Evolutionary conservation across 2,797 vertebrate genomes (phyloP), one percentile per base, ranked within the genome.

Genomic region (Karalla daura): DNA sequence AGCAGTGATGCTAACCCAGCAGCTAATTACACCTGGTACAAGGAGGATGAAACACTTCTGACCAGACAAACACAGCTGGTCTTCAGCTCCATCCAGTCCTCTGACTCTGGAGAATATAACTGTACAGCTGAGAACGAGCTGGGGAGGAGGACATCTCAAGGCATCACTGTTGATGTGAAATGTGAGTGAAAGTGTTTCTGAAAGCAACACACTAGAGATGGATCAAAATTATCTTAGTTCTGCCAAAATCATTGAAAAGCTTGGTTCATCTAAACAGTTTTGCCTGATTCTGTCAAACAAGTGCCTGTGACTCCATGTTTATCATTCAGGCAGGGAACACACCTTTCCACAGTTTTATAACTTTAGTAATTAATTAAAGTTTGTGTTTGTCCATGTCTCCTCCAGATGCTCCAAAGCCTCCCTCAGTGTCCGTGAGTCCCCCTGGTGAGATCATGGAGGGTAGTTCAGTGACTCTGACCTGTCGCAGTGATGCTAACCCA

Each of bases 1-100:
- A 75, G 35, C 27, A 50, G 66, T 65, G 77, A 86, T 49, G 78
- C 81, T 52, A 79, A 84, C 37, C 81, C 84, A 54, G 68, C 66
- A 54, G 82, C 74, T 66, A 32, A 0, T 0, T 76, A 80, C 23
- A 62, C 33, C 46, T 88, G 77, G 81, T 85, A 49, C 72, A 82
- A 76, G 32, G 2, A 14, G 23, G 33, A 17, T 3, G 2, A 8
- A 39, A 9, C 2, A 7, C 3, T 6, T 15, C 35, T 17, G 15
- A 39, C 1, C 18, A 4, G 10, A 39, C 7, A 18, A 18, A 3
- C 37, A 39, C n/a, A 18, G 37, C n/a, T 18, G 1, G 37, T 18
- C 37, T 18, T 44, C 41, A 23, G 12, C 5, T 44, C 20, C 41
- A 44, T 44, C n/a, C 18, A 52, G 49, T 17, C 46, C 49, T 35